phyloP scores from a whole-genome alignment of 2,113 vertebrate species.

The Heteronetta atricapilla region DNA sequence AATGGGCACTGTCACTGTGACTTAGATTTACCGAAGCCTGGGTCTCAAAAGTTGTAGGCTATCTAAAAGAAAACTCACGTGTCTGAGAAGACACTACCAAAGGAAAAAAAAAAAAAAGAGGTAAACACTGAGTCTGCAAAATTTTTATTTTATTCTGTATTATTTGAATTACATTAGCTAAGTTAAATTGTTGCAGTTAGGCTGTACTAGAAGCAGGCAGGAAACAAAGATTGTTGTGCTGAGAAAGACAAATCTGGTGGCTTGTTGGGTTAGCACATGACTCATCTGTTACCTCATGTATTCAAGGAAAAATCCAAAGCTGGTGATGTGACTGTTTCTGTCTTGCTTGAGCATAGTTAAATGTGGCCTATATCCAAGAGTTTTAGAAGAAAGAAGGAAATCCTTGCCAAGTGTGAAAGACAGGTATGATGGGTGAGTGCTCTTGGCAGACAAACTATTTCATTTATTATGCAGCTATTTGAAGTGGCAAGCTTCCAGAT shows the following conservation, averaged over 20 bases:
- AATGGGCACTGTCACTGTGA: neutral
- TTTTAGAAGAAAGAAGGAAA: neutral
- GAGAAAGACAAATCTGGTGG: neutral
- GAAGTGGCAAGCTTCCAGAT: slow-evolving; percentile 6
- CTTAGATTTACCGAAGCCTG: neutral
- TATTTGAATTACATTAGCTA: neutral
- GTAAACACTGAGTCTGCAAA: neutral
- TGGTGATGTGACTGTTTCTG: neutral
- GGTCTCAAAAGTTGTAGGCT: neutral
- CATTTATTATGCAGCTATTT: slow-evolving; percentile 7
- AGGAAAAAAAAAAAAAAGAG: neutral
- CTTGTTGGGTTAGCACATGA: neutral
- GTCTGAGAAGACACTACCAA: neutral
- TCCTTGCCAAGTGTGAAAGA: slow-evolving; percentile 1
- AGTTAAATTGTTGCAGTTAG: neutral
- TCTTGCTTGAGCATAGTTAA: neutral
- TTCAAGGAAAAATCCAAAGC: slow-evolving; percentile 31
- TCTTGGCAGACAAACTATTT: neutral
- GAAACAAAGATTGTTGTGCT: neutral
- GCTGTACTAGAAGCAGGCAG: neutral
- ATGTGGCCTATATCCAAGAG: neutral
- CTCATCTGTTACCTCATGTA: neutral
- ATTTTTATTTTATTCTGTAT: neutral
- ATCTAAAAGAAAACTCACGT: neutral
- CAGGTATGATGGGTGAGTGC: neutral